Evolutionary conservation across 2,113 vertebrate species (phyloP), one percentile per base, ranked within the genome.

Genomic region (Nycticryphes semicollaris): DNA sequence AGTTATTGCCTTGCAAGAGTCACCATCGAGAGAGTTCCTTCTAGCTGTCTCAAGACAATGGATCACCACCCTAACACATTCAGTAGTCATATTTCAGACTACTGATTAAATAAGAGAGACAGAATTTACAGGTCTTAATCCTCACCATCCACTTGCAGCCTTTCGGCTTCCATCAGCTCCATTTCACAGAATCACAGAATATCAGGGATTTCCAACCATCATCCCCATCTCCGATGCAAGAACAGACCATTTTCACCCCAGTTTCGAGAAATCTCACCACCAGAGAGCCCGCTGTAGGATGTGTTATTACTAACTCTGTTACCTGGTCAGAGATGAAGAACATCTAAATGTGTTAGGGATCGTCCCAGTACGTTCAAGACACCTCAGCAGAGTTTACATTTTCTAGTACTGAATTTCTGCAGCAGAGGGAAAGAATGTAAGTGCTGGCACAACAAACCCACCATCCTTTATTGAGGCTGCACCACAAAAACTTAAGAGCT

Each of bases 281-380:
- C 39, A 39, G 39, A 39, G 39, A 39, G 39, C 39, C 53, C 33
- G 23, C 10, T 2, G 16, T 1, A 20, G 41, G 45, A 31, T 80
- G n/a, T n/a, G n/a, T 89, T 53, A 23, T 30, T 5, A 12, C 35
- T 23, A 14, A 47, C 20, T n/a, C 39, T 10, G 43, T 25, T 56
- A 35, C 31, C 50, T n/a, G 33, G 30, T 60, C 43, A 53, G 17
- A 90, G 50, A 57, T 6, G 62, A 45, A 51, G 30, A 93, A 39
- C 50, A 67, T 56, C 77, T 76, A 23, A 12, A 64, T 1, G 2
- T 4, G 7, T 37, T 7, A 4, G 20, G 50, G 69, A 60, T 33
- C 25, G 12, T 45, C 53, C 81, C 2, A 11, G 10, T 2, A 3
- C 0, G 10, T 27, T 19, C 62, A 18, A 7, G 41, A 12, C 2